A percentile compares a stretch with the other conserved stretches of the same genome.
Evolutionary conservation across 2,113 vertebrate species (phyloP).

Genomic region (Dicerorhinus sumatrensis): DNA sequence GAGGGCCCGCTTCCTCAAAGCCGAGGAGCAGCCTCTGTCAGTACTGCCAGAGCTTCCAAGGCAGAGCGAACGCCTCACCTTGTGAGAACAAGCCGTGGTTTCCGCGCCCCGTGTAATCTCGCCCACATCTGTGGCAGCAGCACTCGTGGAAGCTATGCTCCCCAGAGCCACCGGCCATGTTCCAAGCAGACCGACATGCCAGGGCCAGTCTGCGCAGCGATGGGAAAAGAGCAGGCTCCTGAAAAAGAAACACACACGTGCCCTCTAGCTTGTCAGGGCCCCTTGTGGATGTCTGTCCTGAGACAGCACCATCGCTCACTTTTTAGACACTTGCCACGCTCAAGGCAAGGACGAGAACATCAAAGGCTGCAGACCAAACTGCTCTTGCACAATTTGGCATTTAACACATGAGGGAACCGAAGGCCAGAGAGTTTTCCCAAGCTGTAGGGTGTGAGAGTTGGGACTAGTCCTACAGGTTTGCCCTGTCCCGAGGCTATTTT

Average conservation of each 20-base stretch:
- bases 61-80: background rate
- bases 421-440: background rate
- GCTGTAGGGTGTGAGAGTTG: background rate
- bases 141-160: background rate
- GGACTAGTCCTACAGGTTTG: background rate
- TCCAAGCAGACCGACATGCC: background rate
- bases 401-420: background rate
- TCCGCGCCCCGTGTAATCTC: background rate
- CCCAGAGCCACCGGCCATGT: background rate
- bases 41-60: background rate
- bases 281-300: background rate
- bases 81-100: background rate
- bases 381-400: slow-evolving; percentile 6
- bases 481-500: background rate
- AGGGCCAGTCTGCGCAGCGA: background rate
- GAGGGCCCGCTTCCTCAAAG: background rate
- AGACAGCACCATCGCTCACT: background rate
- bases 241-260: background rate
- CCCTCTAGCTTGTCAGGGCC: background rate
- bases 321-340: background rate
- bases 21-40: background rate
- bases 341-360: background rate
- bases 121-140: background rate
- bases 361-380: background rate
- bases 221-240: background rate